Conservation (phyloP, 1,140 invertebrate genomes). For the fruit fly (Drosophila melanogaster) region DNA sequence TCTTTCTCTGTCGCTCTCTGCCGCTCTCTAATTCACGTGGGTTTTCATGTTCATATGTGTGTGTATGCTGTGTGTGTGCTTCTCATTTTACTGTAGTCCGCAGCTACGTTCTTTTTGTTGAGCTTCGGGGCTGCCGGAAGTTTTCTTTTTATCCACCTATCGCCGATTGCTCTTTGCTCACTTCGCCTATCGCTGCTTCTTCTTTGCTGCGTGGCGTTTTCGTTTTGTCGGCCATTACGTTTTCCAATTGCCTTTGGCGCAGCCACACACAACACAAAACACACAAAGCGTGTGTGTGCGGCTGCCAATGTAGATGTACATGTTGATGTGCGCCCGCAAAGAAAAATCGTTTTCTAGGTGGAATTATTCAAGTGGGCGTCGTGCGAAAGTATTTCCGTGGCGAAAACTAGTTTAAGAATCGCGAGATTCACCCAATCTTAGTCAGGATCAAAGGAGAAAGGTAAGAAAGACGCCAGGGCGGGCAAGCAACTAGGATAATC, state of each 20-base stretch:
- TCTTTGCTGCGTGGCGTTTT: conserved; percentile 76
- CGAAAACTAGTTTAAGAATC: not conserved
- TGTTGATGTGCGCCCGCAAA: conserved; percentile 34
- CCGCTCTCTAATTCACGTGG: conserved; percentile 76
- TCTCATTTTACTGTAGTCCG: conserved; percentile 18
- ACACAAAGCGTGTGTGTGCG: conserved; percentile 22
- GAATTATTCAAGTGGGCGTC: conserved; percentile 56
- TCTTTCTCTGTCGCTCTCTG: conserved; percentile 47
- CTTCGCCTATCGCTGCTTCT: conserved; percentile 65
- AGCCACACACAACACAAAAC: conserved; percentile 26
- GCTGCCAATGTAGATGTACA: conserved; percentile 13
- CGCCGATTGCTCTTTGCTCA: conserved; percentile 32
- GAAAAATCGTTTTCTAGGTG: conserved; percentile 47
- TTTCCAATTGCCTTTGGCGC: conserved; percentile 74
- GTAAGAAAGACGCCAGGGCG: not conserved
- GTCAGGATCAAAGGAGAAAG: conserved; percentile 1
- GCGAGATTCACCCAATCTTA: no score
- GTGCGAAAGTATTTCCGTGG: conserved; percentile 26
- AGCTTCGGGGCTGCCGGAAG: conserved; percentile 73
- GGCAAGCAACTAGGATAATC: conserved; percentile 26
- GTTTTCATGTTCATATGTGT: conserved; percentile 56
- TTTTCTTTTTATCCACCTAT: conserved; percentile 79
- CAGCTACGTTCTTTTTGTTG: conserved; percentile 57
- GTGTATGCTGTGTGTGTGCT: conserved; percentile 7
- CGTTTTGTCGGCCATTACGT: conserved; percentile 78